Base-by-base conservation (phyloP, 2,113 vertebrate genomes). In the Silurus glanis region DNA sequence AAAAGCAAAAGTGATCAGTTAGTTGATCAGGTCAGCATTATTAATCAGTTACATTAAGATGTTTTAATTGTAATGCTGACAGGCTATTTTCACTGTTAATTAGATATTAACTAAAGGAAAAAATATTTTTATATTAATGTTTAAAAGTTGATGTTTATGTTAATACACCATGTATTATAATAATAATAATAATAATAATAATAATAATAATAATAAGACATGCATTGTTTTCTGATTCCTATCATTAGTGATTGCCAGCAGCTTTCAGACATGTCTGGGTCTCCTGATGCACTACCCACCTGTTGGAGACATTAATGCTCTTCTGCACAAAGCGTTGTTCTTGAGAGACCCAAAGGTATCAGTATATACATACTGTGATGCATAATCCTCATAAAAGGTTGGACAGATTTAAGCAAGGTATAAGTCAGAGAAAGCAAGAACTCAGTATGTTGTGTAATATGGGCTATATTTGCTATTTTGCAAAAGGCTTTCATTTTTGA, bases 241-340 rank as follows among this genome's bases (percentile, higher is more conserved):
- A 19, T 90, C 90, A 12, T 45, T 55, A 99, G 98, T 99, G 94
- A 99, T 99, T 88, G 97, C 98, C 83, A 99, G 97, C 95, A 99
- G 98, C 94, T 99, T 99, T 92, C 98, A 99, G 93, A 99, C 97
- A 76, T 99, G 98, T 91, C 94, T 99, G 85, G 97, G 98, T 89
- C 96, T 99, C 83, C 94, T 99, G 87, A 99, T 99, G 97, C 98
- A 99, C 94, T 99, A 99, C 88, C 98, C 98, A 80, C 95, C 95
- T 53, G 94, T 99, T 82, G 97, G 96, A 88, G 98, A 99, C 90
- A 95, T 99, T 88, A 97, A 98, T 82, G 94, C 98, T 81, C 95
- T 99, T 89, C 97, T 99, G 83, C 95, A 98, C 83, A 97, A 98
- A 94, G 96, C 98, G 23, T 96, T 99, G 81, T 99, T 99, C 91